Percentiles rank a stretch among this genome's conserved stretches.
phyloP scores from a whole-genome alignment of 2,888 invertebrate genomes.

The Lepidocyrtoides sp. region DNA sequence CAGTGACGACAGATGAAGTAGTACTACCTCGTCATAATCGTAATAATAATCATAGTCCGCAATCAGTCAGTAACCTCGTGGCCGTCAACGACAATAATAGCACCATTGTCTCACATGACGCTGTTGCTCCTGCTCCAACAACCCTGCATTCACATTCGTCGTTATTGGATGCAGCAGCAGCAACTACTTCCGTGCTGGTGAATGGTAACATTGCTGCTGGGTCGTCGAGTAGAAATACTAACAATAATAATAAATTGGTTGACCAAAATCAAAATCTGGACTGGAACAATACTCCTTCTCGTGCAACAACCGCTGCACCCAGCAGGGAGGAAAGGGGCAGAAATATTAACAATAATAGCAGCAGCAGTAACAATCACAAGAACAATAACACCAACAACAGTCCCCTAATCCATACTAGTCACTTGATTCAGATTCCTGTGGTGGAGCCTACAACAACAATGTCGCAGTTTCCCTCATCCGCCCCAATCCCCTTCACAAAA shows the following conservation, averaged over 20 bases:
- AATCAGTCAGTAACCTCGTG: conserved; percentile 45
- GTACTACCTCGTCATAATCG: neutral
- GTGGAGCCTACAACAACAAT: conserved; percentile 52
- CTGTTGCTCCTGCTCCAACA: neutral
- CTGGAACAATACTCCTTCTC: conserved; percentile 11
- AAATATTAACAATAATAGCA: conserved; percentile 9
- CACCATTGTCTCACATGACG: conserved; percentile 11
- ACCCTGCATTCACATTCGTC: conserved; percentile 27
- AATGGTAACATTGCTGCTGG: conserved; percentile 10
- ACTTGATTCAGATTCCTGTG: conserved; percentile 77
- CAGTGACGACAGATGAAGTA: conserved; percentile 32
- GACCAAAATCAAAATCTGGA: conserved; percentile 73
- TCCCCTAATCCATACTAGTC: conserved; percentile 78
- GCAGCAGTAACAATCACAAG: neutral
- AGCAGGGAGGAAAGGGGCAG: conserved; percentile 25
- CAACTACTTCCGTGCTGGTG: neutral
- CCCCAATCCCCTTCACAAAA: neutral
- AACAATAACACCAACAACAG: conserved; percentile 31
- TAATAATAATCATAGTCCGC: conserved; percentile 31
- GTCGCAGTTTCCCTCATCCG: conserved; percentile 56
- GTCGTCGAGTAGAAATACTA: neutral
- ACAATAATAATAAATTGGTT: conserved; percentile 63
- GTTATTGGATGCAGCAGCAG: neutral
- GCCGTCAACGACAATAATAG: conserved; percentile 53
- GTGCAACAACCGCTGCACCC: neutral